phyloP scores from a whole-genome alignment of 2,888 invertebrate genomes.

The Scaptomyza cyrtandrae region DNA sequence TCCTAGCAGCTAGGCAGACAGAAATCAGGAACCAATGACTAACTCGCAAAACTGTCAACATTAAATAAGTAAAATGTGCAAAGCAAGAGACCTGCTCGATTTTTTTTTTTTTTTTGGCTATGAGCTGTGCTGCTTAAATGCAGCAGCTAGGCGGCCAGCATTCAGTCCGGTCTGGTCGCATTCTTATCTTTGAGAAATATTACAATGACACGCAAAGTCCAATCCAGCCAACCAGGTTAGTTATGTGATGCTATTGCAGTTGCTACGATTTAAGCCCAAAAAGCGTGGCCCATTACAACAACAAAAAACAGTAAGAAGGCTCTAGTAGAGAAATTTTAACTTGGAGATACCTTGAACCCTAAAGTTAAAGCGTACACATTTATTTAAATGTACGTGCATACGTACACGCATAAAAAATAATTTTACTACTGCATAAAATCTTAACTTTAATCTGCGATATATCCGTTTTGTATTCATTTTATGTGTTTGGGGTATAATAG shows the following conservation, averaged over 20 bases:
- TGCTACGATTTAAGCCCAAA: conserved; percentile 34
- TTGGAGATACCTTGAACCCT: too few species aligned
- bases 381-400: too few species aligned
- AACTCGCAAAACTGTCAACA: conserved; percentile 62
- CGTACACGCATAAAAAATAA: too few species aligned
- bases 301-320: background rate
- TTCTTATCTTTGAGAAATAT: conserved; percentile 85
- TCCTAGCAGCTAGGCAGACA: conserved; percentile 2
- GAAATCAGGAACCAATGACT: conserved; percentile 17
- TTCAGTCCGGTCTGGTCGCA: conserved; percentile 78
- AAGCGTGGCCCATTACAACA: conserved; percentile 17
- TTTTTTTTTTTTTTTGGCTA: conserved; percentile 65
- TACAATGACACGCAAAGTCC: conserved; percentile 84
- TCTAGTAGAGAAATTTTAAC: too few species aligned
- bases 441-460: too few species aligned
- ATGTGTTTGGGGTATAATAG: conserved; percentile 2
- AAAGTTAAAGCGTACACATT: background rate
- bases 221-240: conserved; percentile 35
- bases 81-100: conserved; percentile 49
- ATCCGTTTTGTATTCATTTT: too few species aligned
- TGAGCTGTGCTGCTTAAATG: conserved; percentile 52
- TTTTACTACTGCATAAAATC: too few species aligned
- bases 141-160: conserved; percentile 28
- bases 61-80: conserved; percentile 51
- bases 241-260: conserved; percentile 25